Evolutionary conservation across 1,140 invertebrate species (phyloP), one percentile per base, ranked within the genome.

Genomic region (Bombus pascuorum): DNA sequence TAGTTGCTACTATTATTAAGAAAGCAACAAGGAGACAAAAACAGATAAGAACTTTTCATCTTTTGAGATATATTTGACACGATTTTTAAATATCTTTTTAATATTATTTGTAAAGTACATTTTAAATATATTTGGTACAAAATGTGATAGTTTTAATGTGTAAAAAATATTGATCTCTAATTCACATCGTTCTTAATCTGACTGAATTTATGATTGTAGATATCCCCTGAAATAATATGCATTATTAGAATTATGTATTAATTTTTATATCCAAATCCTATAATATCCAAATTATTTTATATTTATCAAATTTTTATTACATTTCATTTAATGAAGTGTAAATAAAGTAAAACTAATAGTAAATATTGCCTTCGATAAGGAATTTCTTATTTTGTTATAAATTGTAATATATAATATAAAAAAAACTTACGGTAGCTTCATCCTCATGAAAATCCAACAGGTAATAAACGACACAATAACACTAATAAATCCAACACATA

Each of bases 401-500:
- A 39, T 70, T 39, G 1, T 10, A 42, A 34, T 44, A 2, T 44
- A 72, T 22, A 72, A 32, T 10, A 22, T 72, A 72, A 57, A 44
- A 74, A 84, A 72, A 80, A 95, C 96, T 96, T 95, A 97, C 96
- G 99, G 99, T 86, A 99, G 94, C 96, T 99, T 99, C 98, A 99
- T 99, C 92, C 98, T 96, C 99, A 99, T 99, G 92, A 99, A 99
- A 76, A 99, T 98, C 97, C 98, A 99, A 86, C 98, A 99, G 74
- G 98, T 98, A 88, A 99, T 98, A 94, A 99, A 99, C 32, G 99
- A 99, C 2, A 99, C 97, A 59, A 99, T 94, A 86, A 99, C 98
- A 90, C 98, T 98, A 47, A 98, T 96, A 94, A 99, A 99, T 81
- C 99, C 99, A 86, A 99, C 97, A 85, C 97, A 97, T 66, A 99